Conservation (phyloP, 1,140 invertebrate species). For the Ladona fulva region DNA sequence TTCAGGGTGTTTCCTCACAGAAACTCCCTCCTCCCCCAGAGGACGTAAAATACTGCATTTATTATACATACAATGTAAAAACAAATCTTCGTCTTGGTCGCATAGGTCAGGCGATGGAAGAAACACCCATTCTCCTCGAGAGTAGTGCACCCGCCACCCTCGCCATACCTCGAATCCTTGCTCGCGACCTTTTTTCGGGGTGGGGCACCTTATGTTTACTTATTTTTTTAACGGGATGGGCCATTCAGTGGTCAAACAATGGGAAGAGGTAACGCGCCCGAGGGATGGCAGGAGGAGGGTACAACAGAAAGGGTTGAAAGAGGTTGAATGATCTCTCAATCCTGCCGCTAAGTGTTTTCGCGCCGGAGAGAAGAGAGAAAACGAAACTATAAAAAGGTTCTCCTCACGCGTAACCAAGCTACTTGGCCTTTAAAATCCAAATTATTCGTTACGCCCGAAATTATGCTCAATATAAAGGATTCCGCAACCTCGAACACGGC, state of each 20-base stretch:
- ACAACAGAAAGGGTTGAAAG: neutral
- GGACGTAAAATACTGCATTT: constrained; percentile 1
- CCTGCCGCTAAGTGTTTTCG: neutral
- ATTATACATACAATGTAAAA: constrained; percentile 5
- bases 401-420: too few relatives aligned
- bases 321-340: constrained; percentile 5
- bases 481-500: too few relatives aligned
- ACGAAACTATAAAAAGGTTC: too few relatives aligned
- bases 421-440: too few relatives aligned
- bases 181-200: neutral
- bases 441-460: too few relatives aligned
- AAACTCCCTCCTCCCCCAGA: neutral
- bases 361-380: too few relatives aligned
- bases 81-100: neutral
- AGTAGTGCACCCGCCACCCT: neutral
- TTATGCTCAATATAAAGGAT: too few relatives aligned
- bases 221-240: neutral
- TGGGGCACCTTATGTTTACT: neutral
- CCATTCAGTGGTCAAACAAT: constrained; percentile 4
- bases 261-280: neutral
- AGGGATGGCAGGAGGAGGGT: neutral
- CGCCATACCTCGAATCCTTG: neutral
- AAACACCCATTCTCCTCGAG: neutral
- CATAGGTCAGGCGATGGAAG: neutral
- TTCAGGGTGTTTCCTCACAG: neutral